These are phyloP conservation scores for Mergus octosetaceus DNA, from an alignment of 2,797 vertebrate species.

Conservation along the genomic window DNA sequence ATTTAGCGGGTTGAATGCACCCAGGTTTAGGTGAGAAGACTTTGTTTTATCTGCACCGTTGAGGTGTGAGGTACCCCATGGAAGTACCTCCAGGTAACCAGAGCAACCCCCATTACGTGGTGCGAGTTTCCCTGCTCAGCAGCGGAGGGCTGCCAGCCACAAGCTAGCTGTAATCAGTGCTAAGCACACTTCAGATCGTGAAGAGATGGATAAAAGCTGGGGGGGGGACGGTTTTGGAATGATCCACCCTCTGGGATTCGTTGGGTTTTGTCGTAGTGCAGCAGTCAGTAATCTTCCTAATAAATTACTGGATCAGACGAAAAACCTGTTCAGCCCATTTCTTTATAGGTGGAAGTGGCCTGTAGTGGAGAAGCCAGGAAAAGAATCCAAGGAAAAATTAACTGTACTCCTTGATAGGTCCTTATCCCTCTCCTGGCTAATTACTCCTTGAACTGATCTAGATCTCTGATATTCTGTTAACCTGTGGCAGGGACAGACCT, in stretches of 20 bases:
- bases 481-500: background rate
- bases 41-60: background rate
- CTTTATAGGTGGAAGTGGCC: fast-evolving
- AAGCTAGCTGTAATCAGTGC: background rate
- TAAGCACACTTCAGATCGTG: fast-evolving
- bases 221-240: background rate
- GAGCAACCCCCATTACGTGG: fast-evolving
- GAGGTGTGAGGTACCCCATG: background rate
- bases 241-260: background rate
- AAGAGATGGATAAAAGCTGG: background rate
- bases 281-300: background rate
- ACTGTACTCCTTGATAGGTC: background rate
- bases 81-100: fast-evolving
- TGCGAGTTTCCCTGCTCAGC: background rate
- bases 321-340: background rate
- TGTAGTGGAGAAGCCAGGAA: background rate
- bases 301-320: background rate
- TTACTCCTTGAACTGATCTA: background rate
- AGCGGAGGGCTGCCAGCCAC: background rate
- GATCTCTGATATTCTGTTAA: background rate
- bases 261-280: background rate
- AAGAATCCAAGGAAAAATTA: background rate
- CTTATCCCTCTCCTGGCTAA: background rate
- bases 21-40: background rate
- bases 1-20: background rate